Evolutionary conservation across 2,888 invertebrate genomes (phyloP).

Genomic region (Esperia sulphurella): DNA sequence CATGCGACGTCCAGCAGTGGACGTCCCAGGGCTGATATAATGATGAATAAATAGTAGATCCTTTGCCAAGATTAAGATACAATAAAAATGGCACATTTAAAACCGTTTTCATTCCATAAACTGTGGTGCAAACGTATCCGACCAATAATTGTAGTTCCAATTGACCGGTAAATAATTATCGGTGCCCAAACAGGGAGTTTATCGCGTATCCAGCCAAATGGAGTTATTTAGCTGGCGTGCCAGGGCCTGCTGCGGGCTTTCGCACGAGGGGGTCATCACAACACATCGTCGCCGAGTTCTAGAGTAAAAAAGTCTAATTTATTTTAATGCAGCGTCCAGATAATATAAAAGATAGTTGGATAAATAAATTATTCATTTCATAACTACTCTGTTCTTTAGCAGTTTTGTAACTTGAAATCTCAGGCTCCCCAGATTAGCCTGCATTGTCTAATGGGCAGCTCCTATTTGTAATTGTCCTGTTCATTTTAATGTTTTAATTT

Average conservation of each 20-base stretch:
- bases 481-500: too few species aligned
- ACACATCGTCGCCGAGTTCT: too few species aligned
- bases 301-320: too few species aligned
- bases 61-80: not conserved
- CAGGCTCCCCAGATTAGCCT: too few species aligned
- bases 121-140: constrained; percentile 17
- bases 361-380: too few species aligned
- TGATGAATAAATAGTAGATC: not conserved
- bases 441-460: too few species aligned
- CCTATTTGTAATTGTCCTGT: too few species aligned
- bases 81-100: constrained; percentile 6
- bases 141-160: constrained; percentile 50
- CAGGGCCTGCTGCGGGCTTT: not conserved
- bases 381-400: too few species aligned
- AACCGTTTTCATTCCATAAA: constrained; percentile 6
- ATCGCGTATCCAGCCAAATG: constrained; percentile 12
- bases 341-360: too few species aligned
- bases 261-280: too few species aligned
- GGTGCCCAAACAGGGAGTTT: constrained; percentile 31
- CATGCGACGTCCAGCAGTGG: not conserved
- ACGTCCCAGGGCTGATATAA: not conserved
- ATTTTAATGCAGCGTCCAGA: too few species aligned
- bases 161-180: constrained; percentile 60
- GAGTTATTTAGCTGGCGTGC: constrained; percentile 24
- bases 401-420: too few species aligned